Evolutionary conservation across 2,113 vertebrate genomes (phyloP), one percentile per base, ranked within the genome.

Genomic region (Grammomys dolichurus): DNA sequence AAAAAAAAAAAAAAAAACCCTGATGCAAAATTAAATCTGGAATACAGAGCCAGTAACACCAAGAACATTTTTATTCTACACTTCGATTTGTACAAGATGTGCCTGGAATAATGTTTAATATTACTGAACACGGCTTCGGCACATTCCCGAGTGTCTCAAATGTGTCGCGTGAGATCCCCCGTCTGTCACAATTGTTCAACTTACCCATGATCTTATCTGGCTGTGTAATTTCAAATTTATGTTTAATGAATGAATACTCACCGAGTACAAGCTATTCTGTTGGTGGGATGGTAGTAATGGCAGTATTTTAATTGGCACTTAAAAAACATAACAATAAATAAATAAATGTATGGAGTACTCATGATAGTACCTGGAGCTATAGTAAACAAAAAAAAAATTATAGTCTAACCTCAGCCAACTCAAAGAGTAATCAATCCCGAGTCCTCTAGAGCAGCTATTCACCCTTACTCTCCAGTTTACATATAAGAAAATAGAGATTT

Each of bases 201-300:
- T 54, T 81, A 28, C 43, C 16, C 28, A 84, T 75, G 48, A 77
- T 73, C 90, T 56, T 36, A 60, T 77, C 73, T 82, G 43, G 70
- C 63, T 86, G 70, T 92, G 40, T 36, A 91, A 84, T 70, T 82
- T 33, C 77, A 94, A 92, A 82, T 95, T 89, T 93, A 14, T 82
- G 63, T 89, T 97, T 93, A 97, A 73, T 94, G 72, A 94, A 69
- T 94, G 65, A 94, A 19, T 54, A 95, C 67, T 93, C 33, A 63
- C 72, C 76, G 48, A 88, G 6, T 81, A 72, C 65, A 65, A 91
- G 76, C 12, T 87, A 77, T 84, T 91, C 69, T 87, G 33, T 36
- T 54, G 46, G 7, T 89, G 58, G 46, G 56, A 80, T 77, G 81
- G 85, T 76, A 67, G 10, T 33, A 70, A 36, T 70, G 31, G 48